A percentile compares a stretch with the other conserved stretches of the same genome.
Evolutionary conservation across 2,113 vertebrate genomes (phyloP).

Genomic region (Micromys minutus): DNA sequence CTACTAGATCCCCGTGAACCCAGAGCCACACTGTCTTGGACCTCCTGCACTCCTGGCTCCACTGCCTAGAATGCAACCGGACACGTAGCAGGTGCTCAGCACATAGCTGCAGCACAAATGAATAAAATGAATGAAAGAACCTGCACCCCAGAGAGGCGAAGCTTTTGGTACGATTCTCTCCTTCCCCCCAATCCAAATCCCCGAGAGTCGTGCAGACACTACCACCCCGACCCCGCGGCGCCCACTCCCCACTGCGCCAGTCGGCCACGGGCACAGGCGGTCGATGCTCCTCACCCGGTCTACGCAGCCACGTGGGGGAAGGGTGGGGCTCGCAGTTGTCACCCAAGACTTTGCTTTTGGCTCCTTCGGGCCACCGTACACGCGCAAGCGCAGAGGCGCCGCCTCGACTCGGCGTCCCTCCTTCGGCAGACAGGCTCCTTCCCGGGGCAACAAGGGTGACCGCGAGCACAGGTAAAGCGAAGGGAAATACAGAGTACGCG

Average conservation of each 20-base stretch:
- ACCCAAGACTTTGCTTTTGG: not conserved
- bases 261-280: fast-evolving
- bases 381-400: conserved; percentile 49
- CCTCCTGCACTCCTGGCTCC: not conserved
- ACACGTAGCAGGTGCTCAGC: not conserved
- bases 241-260: not conserved
- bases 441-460: not conserved
- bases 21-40: not conserved
- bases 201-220: not conserved
- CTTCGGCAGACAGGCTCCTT: not conserved
- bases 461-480: not conserved
- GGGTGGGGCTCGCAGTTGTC: conserved; percentile 10
- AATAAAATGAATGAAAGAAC: not conserved
- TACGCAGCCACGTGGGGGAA: conserved; percentile 6
- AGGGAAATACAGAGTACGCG: not conserved
- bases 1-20: not conserved
- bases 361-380: conserved; percentile 61
- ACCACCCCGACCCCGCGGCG: not conserved
- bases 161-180: not conserved
- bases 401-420: not conserved
- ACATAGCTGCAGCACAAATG: not conserved
- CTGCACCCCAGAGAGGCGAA: not conserved
- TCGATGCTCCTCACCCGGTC: not conserved
- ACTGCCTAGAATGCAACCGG: not conserved
- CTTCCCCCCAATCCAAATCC: not conserved